phyloP scores from a whole-genome alignment of 2,888 invertebrate species.

The Acheta domesticus region DNA sequence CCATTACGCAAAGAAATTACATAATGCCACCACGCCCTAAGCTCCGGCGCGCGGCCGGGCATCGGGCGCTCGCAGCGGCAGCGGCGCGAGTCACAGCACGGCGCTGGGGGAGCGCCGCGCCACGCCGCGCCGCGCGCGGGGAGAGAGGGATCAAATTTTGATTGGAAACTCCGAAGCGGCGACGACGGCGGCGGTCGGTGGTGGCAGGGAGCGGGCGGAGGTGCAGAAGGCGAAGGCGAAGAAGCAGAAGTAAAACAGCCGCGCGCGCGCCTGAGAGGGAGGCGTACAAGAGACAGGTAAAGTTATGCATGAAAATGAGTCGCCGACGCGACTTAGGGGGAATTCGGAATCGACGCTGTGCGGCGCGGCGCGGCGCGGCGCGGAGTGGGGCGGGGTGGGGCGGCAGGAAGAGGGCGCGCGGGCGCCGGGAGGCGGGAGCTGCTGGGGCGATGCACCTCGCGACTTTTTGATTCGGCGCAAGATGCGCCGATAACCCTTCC shows the following conservation, averaged over 20 bases:
- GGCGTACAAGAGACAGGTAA: not conserved
- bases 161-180: not conserved
- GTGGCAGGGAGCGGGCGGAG: not conserved
- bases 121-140: not conserved
- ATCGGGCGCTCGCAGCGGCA: no score
- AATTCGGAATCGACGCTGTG: not conserved
- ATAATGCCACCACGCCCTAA: no score
- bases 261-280: not conserved
- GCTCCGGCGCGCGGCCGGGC: no score
- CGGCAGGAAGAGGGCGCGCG: not conserved
- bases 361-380: no score
- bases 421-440: not conserved
- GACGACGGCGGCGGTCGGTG: not conserved
- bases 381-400: not conserved
- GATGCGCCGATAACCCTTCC: not conserved
- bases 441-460: not conserved
- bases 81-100: no score
- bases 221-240: not conserved
- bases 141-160: not conserved
- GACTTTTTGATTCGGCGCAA: not conserved
- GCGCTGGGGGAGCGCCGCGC: no score
- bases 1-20: no score
- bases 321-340: not conserved
- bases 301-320: conserved; percentile 4
- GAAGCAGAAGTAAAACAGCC: not conserved